A percentile compares a stretch with the other conserved stretches of the same genome.
Conservation (phyloP, 2,888 invertebrate species). For the Stomorhina lunata region DNA sequence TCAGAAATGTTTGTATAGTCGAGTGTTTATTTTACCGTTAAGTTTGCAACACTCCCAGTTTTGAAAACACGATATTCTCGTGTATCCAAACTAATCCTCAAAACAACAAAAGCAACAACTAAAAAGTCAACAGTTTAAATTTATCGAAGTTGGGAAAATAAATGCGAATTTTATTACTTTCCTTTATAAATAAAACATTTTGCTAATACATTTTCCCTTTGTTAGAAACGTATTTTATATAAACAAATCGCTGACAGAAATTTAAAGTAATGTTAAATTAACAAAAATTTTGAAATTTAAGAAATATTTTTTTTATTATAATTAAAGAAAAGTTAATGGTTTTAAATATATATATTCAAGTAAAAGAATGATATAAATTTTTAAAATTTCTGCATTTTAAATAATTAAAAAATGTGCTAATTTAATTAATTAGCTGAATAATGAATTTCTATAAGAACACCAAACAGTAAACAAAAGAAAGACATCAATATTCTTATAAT, state of each 20-base stretch:
- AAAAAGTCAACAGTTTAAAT: constrained; percentile 40
- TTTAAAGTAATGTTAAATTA: not conserved
- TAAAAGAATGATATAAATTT: no score
- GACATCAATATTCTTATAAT: constrained; percentile 30
- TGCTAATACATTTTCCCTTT: constrained; percentile 46
- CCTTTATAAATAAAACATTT: constrained; percentile 36
- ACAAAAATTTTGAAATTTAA: no score
- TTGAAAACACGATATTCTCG: not conserved
- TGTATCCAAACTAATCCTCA: not conserved
- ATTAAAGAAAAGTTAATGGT: no score
- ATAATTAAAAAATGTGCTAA: not conserved
- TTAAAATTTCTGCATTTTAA: no score
- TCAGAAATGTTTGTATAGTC: not conserved
- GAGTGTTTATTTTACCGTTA: not conserved
- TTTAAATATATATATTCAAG: no score
- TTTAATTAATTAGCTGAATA: constrained; percentile 25
- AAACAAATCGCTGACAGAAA: not conserved
- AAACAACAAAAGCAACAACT: constrained; percentile 13
- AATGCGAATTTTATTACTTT: constrained; percentile 45
- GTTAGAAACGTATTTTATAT: no score
- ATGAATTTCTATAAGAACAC: constrained; percentile 38
- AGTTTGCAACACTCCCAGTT: not conserved
- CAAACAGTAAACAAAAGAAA: constrained; percentile 38
- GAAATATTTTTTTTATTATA: no score
- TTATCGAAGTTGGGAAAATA: constrained; percentile 17